Evolutionary conservation across 2,797 vertebrate species (phyloP), one percentile per base, ranked within the genome.

Genomic region (Micromesistius poutassou): DNA sequence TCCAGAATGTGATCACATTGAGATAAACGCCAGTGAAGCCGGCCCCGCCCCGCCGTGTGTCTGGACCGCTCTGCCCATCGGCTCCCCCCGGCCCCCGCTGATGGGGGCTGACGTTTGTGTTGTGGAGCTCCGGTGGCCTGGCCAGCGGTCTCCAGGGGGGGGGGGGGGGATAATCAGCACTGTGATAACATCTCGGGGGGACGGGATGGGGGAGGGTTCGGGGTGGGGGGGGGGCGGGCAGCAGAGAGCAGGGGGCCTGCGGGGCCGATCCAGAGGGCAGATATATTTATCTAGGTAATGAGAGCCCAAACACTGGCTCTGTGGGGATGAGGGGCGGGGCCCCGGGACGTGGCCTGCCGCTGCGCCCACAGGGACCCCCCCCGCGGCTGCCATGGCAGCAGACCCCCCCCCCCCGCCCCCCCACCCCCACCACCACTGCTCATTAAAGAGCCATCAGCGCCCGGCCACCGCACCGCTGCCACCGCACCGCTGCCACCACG

Each of bases 391-490:
- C 92, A 91, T 91, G 89, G 90, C 16, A 90, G 86, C 88, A 31
- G 16, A 2, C 14, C 14, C 46, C 16, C 14, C 14, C 14, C 16
- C 16, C 46, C 14, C 14, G 3, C 46, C 14, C 14, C 14, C 1
- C 46, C 46, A 0, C 46, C 2, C 89, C 86, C 95, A 86, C 92
- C 92, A 89, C 88, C 74, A 93, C 94, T 95, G 93, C 96, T 97
- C 96, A 96, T 97, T 97, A 97, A 93, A 94, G 91, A 91, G 94
- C 94, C 93, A 92, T 93, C 92, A 94, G 95, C 93, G 93, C 94
- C 10, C 94, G 90, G 93, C 95, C 94, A 93, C 95, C 93, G 89
- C 33, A 33, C 33, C 33, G 33, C 33, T 92, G 93, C 93, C 94
- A 93, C 95, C 93, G 89, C 33, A 33, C 33, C 33, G 33, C 33